Evolutionary conservation across 2,888 invertebrate species (phyloP), one percentile per base, ranked within the genome.

Genomic region (Spicauda simplicius): DNA sequence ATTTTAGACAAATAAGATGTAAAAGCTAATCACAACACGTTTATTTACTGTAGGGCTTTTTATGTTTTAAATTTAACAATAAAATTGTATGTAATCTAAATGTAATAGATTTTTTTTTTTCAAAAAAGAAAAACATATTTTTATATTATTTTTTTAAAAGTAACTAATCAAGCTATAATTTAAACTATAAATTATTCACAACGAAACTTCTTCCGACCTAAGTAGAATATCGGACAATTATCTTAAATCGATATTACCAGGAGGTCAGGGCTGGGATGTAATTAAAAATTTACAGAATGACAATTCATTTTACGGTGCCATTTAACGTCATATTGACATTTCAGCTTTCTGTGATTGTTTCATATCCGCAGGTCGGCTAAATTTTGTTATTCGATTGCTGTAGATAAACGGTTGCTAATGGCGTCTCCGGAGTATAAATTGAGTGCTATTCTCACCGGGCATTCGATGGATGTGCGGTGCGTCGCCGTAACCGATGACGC

Each of bases 401-500:
- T 50, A 50, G 0, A 66, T 64, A 59, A 72, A 67, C 67, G 67
- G 77, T 78, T 81, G 70, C 18, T 75, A 81, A 93, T 93, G 93
- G 91, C 91, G 82, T 77, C 91, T 76, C 90, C 92, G 62, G 93
- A 94, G 76, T 98, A 97, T 87, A 97, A 97, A 93, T 92, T 98
- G 73, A 96, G 97, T 84, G 95, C 96, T 80, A 95, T 95, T 74
- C 90, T 98, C 63, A 88, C 91, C 74, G 97, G 97, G 0, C 98
- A 99, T 87, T 96, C 96, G 55, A 93, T 96, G 82, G 98, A 99
- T 85, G 98, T 99, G 19, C 94, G 98, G 76, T 95, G 96, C 66
- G 94, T 98, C 19, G 95, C 95, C 63, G 93, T 93, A 12, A 90
- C 94, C 7, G 90, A 94, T 70, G 96, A 96, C 74, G 96, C 96